Percentiles rank a stretch among this genome's conserved stretches.
These are phyloP conservation scores for Odocoileus hemionus DNA, from an alignment of 2,113 vertebrate genomes.

Conservation along the genomic window DNA sequence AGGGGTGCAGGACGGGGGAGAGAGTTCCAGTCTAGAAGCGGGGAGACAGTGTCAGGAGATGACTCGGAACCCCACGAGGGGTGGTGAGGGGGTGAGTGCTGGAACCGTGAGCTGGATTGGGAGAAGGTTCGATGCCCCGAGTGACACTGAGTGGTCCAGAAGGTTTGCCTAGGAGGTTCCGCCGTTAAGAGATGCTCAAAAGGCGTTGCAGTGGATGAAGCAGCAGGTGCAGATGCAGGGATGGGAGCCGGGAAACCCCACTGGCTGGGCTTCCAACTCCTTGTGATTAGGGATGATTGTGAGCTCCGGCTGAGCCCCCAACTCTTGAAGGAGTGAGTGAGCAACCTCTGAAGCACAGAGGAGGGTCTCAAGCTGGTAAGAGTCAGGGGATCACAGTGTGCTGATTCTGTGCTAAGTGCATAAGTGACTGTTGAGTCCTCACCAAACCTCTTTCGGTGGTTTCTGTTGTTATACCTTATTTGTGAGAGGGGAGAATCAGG, in stretches of 20 bases:
- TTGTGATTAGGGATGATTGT: background rate
- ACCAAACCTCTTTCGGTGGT: background rate
- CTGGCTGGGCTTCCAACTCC: background rate
- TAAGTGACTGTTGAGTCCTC: background rate
- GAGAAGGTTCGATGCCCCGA: background rate
- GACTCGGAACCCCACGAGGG: background rate
- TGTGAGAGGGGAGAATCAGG: background rate
- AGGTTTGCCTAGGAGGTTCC: background rate
- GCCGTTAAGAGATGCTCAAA: background rate
- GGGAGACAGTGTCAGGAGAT: background rate
- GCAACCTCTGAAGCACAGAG: background rate
- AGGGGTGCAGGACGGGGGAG: background rate
- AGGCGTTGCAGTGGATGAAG: background rate
- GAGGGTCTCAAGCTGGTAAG: background rate
- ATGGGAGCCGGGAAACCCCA: background rate
- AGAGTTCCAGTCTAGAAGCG: background rate
- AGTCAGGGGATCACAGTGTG: background rate
- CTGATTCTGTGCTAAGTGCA: background rate
- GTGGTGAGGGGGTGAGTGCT: background rate
- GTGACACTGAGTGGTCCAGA: background rate
- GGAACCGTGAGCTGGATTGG: background rate
- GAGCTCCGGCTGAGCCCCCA: background rate
- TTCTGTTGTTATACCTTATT: background rate
- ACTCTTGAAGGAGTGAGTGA: background rate
- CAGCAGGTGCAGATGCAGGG: background rate